phyloP scores from a whole-genome alignment of 2,797 vertebrate species.

The Squalus acanthias region DNA sequence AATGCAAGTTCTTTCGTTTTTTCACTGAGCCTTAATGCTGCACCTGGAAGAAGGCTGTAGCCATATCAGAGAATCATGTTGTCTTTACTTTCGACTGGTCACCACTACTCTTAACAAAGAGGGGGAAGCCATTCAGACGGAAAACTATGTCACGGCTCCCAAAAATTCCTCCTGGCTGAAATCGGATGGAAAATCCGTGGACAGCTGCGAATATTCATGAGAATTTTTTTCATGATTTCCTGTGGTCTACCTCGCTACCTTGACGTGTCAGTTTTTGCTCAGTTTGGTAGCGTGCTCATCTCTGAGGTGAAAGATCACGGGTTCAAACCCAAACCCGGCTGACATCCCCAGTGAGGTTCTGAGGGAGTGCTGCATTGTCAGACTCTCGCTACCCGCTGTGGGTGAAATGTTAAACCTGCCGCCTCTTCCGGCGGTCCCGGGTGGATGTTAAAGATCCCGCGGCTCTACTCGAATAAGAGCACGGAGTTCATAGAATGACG shows the following conservation, averaged over 20 bases:
- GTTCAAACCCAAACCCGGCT: not conserved
- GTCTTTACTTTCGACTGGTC: not conserved
- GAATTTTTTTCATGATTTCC: not conserved
- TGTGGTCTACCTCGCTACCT: not conserved
- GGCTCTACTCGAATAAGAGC: not conserved
- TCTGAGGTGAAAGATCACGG: not conserved
- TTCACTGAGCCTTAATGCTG: not conserved
- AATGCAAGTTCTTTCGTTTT: not conserved
- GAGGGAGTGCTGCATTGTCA: not conserved
- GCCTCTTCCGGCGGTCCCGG: not conserved
- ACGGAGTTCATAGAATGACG: not conserved
- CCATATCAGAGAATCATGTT: not conserved
- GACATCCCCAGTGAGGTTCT: not conserved
- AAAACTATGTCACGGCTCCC: not conserved
- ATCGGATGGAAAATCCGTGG: not conserved
- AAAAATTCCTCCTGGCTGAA: not conserved
- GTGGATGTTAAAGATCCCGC: not conserved
- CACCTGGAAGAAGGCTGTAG: not conserved
- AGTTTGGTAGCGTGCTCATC: not conserved
- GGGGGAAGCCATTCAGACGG: not conserved
- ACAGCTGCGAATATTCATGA: not conserved
- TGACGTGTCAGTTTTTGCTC: not conserved
- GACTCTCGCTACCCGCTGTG: not conserved
- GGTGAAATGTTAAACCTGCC: not conserved
- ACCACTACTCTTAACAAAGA: not conserved